These are phyloP conservation scores for Silurus lanzhouensis DNA, from an alignment of 2,797 vertebrate genomes.

Conservation along the genomic window DNA sequence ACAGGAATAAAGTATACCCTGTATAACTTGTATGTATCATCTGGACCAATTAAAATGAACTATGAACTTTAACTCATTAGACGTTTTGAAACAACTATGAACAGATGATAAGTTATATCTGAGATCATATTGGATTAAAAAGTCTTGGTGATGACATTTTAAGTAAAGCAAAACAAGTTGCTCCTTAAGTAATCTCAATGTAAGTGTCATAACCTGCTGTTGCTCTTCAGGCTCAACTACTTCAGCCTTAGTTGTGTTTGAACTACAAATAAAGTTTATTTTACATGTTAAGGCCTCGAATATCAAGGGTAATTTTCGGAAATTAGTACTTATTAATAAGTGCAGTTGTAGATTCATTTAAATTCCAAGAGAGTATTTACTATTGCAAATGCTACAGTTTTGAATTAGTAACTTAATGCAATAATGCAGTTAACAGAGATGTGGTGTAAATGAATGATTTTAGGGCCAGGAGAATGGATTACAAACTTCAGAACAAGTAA, in stretches of 20 bases:
- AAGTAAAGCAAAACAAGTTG: neutral
- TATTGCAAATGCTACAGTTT: neutral
- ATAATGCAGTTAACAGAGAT: neutral
- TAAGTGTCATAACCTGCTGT: neutral
- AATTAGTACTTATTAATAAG: neutral
- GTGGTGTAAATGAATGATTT: neutral
- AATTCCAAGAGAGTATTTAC: neutral
- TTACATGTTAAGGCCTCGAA: neutral
- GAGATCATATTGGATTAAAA: too few species aligned
- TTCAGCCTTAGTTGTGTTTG: neutral
- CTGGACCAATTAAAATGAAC: too few species aligned
- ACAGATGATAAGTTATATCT: too few species aligned
- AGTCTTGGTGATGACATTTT: neutral
- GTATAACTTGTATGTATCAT: too few species aligned
- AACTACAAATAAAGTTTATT: neutral
- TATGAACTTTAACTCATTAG: too few species aligned
- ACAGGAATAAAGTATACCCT: too few species aligned
- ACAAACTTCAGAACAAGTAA: neutral
- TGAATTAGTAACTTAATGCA: neutral
- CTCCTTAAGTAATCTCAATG: neutral
- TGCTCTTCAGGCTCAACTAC: neutral
- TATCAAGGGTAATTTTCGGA: neutral
- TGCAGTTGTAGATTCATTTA: neutral
- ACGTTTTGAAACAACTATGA: too few species aligned
- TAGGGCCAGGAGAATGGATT: neutral